Base-by-base conservation (phyloP, 2,113 vertebrate species). In the Macrotis lagotis region DNA sequence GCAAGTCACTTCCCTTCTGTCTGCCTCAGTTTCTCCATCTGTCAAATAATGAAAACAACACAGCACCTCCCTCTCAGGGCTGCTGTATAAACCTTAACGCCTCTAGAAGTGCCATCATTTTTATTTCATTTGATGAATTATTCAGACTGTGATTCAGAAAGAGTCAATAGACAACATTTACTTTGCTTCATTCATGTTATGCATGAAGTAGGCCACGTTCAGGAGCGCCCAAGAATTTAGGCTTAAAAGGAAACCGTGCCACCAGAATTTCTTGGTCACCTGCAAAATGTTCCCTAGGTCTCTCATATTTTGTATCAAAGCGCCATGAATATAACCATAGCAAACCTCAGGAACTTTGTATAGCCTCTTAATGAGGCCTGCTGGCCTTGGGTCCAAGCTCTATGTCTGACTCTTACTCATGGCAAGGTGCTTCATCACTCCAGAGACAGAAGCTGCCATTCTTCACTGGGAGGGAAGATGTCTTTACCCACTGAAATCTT, bases 271-370 rank as follows among this genome's bases (percentile, higher is more conserved):
- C 25, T 50, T 3, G 91, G 14, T 55, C 2, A 88, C 74, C 48
- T 83, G 44, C 10, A 55, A 89, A 51, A 55, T 74, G 89, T 83
- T 51, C 22, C 91, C 31, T 92, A 93, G 0, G 24, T 25, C 92
- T 94, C 88, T n/a, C 50, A 47, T 55, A 91, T 48, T 74, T 55
- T 49, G 91, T 8, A 88, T 25, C 28, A 92, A 3, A 83, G 92
- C 55, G 50, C 47, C 7, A 31, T 51, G 51, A 94, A 48, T 90
- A 88, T 94, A 92, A 74, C 89, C 74, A 19, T 51, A 93, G 49
- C 88, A 50, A 22, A 3, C n/a, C n/a, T 90, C 0, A 8, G 91
- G 59, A 92, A n/a, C n/a, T n/a, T n/a, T n/a, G n/a, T n/a, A n/a
- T n/a, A n/a, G n/a, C n/a, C n/a, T n/a, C n/a, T n/a, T n/a, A n/a